These are phyloP conservation scores for Hycleus phaleratus DNA, from an alignment of 1,140 invertebrate species.

Conservation along the genomic window DNA sequence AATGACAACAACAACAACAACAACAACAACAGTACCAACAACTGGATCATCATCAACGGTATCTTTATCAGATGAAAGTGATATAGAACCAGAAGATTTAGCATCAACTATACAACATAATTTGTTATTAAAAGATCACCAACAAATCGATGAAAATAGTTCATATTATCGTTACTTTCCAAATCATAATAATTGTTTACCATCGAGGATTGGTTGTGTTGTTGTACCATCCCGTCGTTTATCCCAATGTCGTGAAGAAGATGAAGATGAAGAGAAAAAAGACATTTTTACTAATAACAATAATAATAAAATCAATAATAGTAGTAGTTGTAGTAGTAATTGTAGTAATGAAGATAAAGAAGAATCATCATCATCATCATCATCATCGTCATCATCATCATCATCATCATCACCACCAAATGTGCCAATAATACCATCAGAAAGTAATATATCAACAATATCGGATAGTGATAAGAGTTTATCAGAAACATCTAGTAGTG, in stretches of 20 bases:
- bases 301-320: background rate
- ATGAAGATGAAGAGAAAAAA: constrained; percentile 63
- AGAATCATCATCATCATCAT: background rate
- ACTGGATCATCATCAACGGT: constrained; percentile 8
- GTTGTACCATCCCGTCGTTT: constrained; percentile 50
- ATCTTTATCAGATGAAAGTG: constrained; percentile 44
- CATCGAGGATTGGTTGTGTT: constrained; percentile 23
- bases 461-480: constrained; percentile 35
- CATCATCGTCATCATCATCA: background rate
- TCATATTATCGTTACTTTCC: constrained; percentile 68
- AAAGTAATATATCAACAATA: constrained; percentile 34
- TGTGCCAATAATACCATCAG: constrained; percentile 10
- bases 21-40: background rate
- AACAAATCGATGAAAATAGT: constrained; percentile 43
- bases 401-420: background rate
- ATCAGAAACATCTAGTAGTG: constrained; percentile 34
- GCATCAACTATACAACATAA: constrained; percentile 60
- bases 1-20: background rate
- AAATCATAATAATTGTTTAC: constrained; percentile 54
- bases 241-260: constrained; percentile 74
- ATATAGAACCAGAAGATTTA: constrained; percentile 56
- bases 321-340: background rate
- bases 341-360: background rate
- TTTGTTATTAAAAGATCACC: constrained; percentile 41
- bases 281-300: constrained; percentile 18